Evolutionary conservation across 2,797 vertebrate genomes (phyloP).

Genomic region (Pelodytes ibericus): DNA sequence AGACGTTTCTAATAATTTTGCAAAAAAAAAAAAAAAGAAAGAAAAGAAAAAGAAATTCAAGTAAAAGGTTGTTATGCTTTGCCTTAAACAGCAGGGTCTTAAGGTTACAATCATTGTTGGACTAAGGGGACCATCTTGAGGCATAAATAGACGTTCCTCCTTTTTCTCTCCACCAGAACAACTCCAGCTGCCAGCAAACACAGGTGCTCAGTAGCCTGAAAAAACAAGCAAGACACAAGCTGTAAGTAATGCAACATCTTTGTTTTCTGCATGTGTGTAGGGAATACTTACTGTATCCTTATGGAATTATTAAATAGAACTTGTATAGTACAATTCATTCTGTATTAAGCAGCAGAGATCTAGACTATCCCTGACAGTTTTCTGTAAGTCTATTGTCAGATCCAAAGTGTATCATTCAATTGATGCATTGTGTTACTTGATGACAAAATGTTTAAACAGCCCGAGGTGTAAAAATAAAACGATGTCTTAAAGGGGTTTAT

Average conservation of each 20-base stretch:
- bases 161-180: slow-evolving; percentile 77
- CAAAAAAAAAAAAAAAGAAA: slow-evolving; percentile 39
- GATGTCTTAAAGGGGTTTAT: too few relatives aligned
- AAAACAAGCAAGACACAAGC: slow-evolving; percentile 61
- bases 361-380: too few relatives aligned
- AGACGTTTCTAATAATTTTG: slow-evolving; percentile 54
- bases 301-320: background rate
- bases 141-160: slow-evolving; percentile 86
- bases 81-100: slow-evolving; percentile 68
- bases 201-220: slow-evolving; percentile 69
- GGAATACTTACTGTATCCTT: background rate
- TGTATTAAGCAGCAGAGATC: background rate
- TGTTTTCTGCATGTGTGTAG: slow-evolving; percentile 19
- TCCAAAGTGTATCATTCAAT: too few relatives aligned
- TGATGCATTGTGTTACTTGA: too few relatives aligned
- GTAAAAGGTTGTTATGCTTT: slow-evolving; percentile 59
- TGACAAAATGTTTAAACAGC: too few relatives aligned
- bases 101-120: slow-evolving; percentile 70
- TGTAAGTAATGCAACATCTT: slow-evolving; percentile 76
- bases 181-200: slow-evolving; percentile 78
- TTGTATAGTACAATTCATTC: background rate
- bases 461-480: too few relatives aligned
- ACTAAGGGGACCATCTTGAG: slow-evolving; percentile 73
- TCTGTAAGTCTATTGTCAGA: too few relatives aligned
- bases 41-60: slow-evolving; percentile 26